phyloP scores from a whole-genome alignment of 2,113 vertebrate species.

The Anhinga rufa region DNA sequence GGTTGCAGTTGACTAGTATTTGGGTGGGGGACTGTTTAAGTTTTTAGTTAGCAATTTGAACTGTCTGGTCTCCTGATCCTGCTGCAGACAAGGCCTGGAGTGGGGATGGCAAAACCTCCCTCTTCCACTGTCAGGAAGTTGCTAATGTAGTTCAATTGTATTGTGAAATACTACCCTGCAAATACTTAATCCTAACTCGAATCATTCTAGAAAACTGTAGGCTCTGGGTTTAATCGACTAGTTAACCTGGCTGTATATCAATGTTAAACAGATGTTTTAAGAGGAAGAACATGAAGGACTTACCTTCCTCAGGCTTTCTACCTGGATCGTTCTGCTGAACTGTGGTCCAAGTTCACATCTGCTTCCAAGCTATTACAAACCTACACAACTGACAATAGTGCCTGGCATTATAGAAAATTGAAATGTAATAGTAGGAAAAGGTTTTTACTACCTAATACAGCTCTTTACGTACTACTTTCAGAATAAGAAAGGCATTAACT shows the following conservation, averaged over 20 bases:
- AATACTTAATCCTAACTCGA: neutral
- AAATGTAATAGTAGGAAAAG: neutral
- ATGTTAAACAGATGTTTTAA: neutral
- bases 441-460: neutral
- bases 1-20: neutral
- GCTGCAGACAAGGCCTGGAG: neutral
- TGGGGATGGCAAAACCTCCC: neutral
- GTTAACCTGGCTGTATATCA: neutral
- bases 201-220: neutral
- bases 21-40: neutral
- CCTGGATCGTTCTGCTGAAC: neutral
- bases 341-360: neutral
- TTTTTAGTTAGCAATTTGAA: neutral
- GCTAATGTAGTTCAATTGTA: neutral
- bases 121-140: neutral
- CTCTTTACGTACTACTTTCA: neutral
- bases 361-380: neutral
- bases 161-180: neutral
- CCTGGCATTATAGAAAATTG: neutral
- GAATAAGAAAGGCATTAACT: neutral
- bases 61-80: neutral
- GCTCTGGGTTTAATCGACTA: neutral
- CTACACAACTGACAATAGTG: neutral
- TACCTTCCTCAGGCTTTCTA: neutral
- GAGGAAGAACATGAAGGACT: neutral